Evolutionary conservation across 2,797 vertebrate species (phyloP).

Genomic region (Anabacerthia variegaticeps): DNA sequence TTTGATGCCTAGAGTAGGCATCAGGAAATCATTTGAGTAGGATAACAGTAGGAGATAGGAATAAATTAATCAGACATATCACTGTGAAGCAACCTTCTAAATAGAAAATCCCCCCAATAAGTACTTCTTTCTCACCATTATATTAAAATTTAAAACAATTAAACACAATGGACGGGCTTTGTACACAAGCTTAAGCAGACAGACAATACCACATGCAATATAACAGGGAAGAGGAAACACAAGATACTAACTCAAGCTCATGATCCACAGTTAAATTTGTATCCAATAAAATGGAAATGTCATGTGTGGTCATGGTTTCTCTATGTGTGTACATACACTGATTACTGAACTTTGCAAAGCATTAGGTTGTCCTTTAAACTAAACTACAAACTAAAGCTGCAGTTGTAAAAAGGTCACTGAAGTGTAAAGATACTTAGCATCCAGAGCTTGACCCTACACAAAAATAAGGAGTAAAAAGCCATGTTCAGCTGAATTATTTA

Average conservation of each 20-base stretch:
- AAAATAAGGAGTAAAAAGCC: background rate
- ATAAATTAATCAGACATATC: background rate
- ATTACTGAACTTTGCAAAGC: constrained; percentile 50
- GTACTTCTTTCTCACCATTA: background rate
- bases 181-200: background rate
- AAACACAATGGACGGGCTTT: background rate
- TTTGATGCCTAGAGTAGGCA: background rate
- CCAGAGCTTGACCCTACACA: background rate
- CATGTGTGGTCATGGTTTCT: background rate
- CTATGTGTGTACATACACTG: background rate
- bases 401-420: constrained; percentile 20
- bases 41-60: background rate
- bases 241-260: background rate
- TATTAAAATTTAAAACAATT: background rate
- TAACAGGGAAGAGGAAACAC: background rate
- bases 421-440: background rate
- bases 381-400: background rate
- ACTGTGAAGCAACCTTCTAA: background rate
- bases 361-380: constrained; percentile 25
- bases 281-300: constrained; percentile 29
- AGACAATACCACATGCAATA: background rate
- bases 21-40: background rate
- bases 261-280: background rate
- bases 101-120: background rate
- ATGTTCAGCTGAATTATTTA: background rate